Conservation (phyloP, 2,888 invertebrate species). For the Tricholauxania praeusta region DNA sequence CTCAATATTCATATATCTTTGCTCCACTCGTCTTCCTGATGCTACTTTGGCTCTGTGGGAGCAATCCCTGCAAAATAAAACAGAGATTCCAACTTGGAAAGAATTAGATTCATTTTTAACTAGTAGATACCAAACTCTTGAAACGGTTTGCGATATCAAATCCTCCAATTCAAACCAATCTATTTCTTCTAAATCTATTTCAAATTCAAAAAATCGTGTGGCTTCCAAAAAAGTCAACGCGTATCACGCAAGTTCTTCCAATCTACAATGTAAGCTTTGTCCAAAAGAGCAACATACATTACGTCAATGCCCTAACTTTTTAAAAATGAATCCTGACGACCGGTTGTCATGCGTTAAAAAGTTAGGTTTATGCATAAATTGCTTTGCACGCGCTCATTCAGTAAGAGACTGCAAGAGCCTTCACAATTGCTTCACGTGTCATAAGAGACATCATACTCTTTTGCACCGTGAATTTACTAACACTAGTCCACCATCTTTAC, state of each 20-base stretch:
- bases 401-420: conserved; percentile 15
- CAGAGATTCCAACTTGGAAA: conserved; percentile 32
- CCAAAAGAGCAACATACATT: conserved; percentile 35
- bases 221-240: background rate
- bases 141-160: conserved; percentile 21
- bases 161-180: background rate
- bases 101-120: conserved; percentile 34
- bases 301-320: conserved; percentile 33
- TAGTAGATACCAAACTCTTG: conserved; percentile 25
- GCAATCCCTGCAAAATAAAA: conserved; percentile 13
- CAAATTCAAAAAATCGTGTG: too few relatives aligned
- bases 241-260: conserved; percentile 15
- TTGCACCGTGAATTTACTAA: conserved; percentile 6
- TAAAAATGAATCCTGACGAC: conserved; percentile 22
- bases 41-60: too few relatives aligned
- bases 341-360: too few relatives aligned
- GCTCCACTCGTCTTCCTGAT: too few relatives aligned
- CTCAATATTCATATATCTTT: too few relatives aligned
- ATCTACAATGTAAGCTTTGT: conserved; percentile 29
- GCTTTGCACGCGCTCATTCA: conserved; percentile 14
- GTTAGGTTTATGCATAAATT: conserved; percentile 12
- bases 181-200: too few relatives aligned
- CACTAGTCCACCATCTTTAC: background rate
- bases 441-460: conserved; percentile 29
- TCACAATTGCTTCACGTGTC: conserved; percentile 23